Evolutionary conservation across 1,140 invertebrate genomes (phyloP).

Genomic region (Pogonomyrmex barbatus): DNA sequence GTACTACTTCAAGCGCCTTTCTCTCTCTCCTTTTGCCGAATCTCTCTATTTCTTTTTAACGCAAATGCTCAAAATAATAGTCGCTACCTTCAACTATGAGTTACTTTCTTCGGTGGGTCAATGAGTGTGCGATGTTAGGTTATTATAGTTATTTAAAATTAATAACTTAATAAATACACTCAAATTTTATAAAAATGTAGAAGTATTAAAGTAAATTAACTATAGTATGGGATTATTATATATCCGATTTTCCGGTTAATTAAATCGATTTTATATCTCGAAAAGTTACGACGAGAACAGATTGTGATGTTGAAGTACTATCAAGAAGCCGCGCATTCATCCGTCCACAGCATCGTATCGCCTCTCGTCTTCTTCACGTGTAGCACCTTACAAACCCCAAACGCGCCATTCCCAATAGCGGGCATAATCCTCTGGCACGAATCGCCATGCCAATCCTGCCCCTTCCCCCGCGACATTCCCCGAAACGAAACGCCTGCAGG

Average conservation of each 20-base stretch:
- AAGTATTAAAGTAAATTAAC: neutral
- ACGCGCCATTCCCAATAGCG: slow-evolving; percentile 29
- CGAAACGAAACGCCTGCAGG: slow-evolving; percentile 50
- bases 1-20: slow-evolving; percentile 60
- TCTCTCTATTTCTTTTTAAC: slow-evolving; percentile 48
- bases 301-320: slow-evolving; percentile 1
- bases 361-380: slow-evolving; percentile 10
- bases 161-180: neutral
- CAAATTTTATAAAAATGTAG: neutral
- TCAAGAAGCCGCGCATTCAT: neutral
- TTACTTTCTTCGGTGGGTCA: neutral
- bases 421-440: slow-evolving; percentile 34
- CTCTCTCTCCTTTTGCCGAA: slow-evolving; percentile 43
- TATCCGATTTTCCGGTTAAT: neutral
- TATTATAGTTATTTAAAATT: slow-evolving; percentile 19
- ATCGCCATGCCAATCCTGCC: slow-evolving; percentile 10
- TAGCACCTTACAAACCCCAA: neutral
- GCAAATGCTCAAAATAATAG: slow-evolving; percentile 44
- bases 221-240: neutral
- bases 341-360: neutral
- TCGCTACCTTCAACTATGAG: slow-evolving; percentile 1
- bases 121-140: neutral
- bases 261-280: neutral
- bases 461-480: slow-evolving; percentile 35
- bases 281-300: neutral